Base-by-base conservation (phyloP, 2,888 invertebrate species). In the Prostheceraeus crozeri region DNA sequence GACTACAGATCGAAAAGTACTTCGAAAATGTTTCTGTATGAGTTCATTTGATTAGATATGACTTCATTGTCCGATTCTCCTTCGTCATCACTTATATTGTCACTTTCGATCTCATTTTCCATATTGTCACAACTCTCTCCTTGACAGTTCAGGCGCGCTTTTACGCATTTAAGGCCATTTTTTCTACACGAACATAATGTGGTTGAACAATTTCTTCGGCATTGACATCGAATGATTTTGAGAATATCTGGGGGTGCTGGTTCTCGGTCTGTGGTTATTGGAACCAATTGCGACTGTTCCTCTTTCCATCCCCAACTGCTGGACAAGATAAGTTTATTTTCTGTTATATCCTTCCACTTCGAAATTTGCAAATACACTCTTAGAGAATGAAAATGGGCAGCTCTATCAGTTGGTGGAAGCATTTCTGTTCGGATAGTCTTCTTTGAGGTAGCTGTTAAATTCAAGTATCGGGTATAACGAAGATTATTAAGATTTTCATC, bases 121-220 rank as follows among this genome's bases (percentile, higher is more conserved):
- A 16, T n/a, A 14, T n/a, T 40, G 14, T 40, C n/a, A 40, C 40
- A 40, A 40, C 19, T 40, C 23, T 48, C 48, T 48, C 48, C 48
- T 48, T 48, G 48, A 8, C 48, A 48, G 48, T 48, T 25, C 10
- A 48, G 28, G 48, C 23, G 6, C 25, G 19, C 48, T 48, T 48
- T 48, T 48, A 48, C 48, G 28, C 19, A 48, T 48, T 21, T 48
- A 28, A 16, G 48, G 48, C 48, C 48, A 48, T 48, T 48, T 48
- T 48, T 48, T 21, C 48, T 6, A 48, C 48, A 19, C 25, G 25
- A 48, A 8, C 48, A 48, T 30, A 48, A n/a, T n/a, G n/a, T 40
- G 45, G 45, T 14, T 14, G 16, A 48, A 48, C 23, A 48, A 30
- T 48, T 48, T 48, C 28, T 23, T 48, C 28, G 23, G 48, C 23